Evolutionary conservation across 2,113 vertebrate genomes (phyloP), one percentile per base, ranked within the genome.

Genomic region (Plecturocebus donacophilus): DNA sequence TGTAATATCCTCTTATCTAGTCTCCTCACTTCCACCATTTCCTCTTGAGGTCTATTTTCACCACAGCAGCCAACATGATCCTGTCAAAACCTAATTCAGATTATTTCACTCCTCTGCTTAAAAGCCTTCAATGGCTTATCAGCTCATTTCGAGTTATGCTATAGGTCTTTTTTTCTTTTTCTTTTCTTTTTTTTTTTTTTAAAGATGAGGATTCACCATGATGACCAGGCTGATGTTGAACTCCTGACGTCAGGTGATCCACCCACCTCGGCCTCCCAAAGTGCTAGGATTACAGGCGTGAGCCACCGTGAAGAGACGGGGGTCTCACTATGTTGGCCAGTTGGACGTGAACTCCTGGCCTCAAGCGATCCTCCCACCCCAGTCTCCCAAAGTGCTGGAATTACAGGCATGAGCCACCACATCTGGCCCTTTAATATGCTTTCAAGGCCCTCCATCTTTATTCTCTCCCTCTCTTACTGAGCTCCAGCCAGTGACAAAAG

Each of bases 71-170:
- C 83, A 90, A 58, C 17, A 71, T 40, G 42, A 40, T 76, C 19
- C 83, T 73, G 1, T 81, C 87, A 40, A 85, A 90, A 94, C 3
- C 70, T 76, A 92, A 87, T 87, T 92, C 54, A 56, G 25, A 89
- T 87, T 13, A 45, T 84, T 81, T 96, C 45, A 49, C n/a, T 83
- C 17, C 47, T 94, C 25, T 91, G n/a, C 30, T 95, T 85, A 85
- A 76, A 93, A 49, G n/a, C 42, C 12, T 76, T 77, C 54, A 42
- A 3, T 54, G 47, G 11, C 40, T 84, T 94, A 52, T 61, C 40
- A 71, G 30, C 19, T 73, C 66, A 75, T 42, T 58, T 47, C 47
- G 32, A 77, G 76, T 85, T 47, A 66, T n/a, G 25, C 54, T 84
- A 11, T 87, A 84, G 30, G 40, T 77, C 45, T 95, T 81, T 13